Base-by-base conservation (phyloP, 2,888 invertebrate species). In the Eueremaeus valkanovi region DNA sequence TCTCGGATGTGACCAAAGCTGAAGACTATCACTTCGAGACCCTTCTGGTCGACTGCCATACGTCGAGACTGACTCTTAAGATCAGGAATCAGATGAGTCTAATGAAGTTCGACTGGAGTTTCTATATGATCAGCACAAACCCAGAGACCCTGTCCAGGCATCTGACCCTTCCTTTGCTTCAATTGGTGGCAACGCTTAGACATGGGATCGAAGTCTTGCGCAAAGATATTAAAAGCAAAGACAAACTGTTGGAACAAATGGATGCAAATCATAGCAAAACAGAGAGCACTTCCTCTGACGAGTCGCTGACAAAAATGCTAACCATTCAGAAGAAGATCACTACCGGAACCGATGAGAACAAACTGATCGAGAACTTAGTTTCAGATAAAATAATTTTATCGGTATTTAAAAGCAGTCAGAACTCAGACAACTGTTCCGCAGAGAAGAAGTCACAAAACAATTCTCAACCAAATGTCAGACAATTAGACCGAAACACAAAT, bases 51-150 rank as follows among this genome's bases (percentile, higher is more conserved):
- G 75, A 74, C 29, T 74, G 75, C 36, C 75, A 74, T 36, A 74
- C 75, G 1, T 45, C 45, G 13, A 13, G 75, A 42, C 42, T 74
- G 3, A 74, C 36, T 24, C 33, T 74, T 5, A 74, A 74, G 31
- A 33, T 45, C 11, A 24, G 21, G 27, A 74, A 74, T 13, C 55
- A 36, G 24, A 70, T 74, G 3, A 9, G 16, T 29, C 6, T 40
- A 8, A 8, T 40, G n/a, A 74, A 74, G 61, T 33, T 74, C 6
- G 51, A 74, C 3, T 74, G 75, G 75, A 74, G 33, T 33, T 74
- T 74, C 45, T 68, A 74, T 42, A 68, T 74, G 24, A 74, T 74
- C 27, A 68, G 68, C 16, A 74, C 75, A 27, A 70, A 74, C 24
- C 40, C 40, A 3, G 70, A 74, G 21, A 74, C 45, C 36, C 29